These are phyloP conservation scores for Phymastichus coffea DNA, from an alignment of 1,140 invertebrate genomes.

Conservation along the genomic window DNA sequence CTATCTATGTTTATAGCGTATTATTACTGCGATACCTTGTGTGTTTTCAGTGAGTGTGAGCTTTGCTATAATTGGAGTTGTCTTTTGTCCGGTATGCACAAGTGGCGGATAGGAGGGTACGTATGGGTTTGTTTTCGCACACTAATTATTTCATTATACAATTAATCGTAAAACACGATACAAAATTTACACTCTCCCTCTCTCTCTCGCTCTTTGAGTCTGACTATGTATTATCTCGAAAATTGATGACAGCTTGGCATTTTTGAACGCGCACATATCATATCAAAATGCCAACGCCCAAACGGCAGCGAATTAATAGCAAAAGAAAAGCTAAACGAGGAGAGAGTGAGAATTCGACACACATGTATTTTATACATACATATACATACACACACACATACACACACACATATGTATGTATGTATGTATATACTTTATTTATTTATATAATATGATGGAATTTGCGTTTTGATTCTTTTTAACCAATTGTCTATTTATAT, in stretches of 20 bases:
- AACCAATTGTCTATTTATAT: slow-evolving; percentile 8
- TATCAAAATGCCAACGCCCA: too few relatives aligned
- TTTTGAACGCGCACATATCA: too few relatives aligned
- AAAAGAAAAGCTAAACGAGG: too few relatives aligned
- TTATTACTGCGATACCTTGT: too few relatives aligned
- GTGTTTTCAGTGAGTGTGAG: slow-evolving; percentile 38
- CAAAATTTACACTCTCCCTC: slow-evolving; percentile 19
- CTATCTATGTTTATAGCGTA: slow-evolving; percentile 42
- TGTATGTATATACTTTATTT: too few relatives aligned
- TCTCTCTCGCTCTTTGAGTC: slow-evolving; percentile 19
- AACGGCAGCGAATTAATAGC: too few relatives aligned
- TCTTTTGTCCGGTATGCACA: slow-evolving; percentile 45
- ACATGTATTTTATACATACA: too few relatives aligned
- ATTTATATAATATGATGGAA: too few relatives aligned
- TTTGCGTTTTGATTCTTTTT: too few relatives aligned
- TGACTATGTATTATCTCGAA: slow-evolving; percentile 14
- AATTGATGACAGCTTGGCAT: too few relatives aligned
- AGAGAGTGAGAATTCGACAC: too few relatives aligned
- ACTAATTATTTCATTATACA: slow-evolving; percentile 42
- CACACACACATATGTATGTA: slow-evolving; percentile 1
- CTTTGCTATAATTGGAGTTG: slow-evolving; percentile 38
- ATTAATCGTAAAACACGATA: slow-evolving; percentile 43
- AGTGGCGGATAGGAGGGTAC: slow-evolving; percentile 26
- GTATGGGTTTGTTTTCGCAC: too few relatives aligned
- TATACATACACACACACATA: slow-evolving; percentile 1